Conservation (phyloP, 2,113 vertebrate species). For the Helogale parvula region DNA sequence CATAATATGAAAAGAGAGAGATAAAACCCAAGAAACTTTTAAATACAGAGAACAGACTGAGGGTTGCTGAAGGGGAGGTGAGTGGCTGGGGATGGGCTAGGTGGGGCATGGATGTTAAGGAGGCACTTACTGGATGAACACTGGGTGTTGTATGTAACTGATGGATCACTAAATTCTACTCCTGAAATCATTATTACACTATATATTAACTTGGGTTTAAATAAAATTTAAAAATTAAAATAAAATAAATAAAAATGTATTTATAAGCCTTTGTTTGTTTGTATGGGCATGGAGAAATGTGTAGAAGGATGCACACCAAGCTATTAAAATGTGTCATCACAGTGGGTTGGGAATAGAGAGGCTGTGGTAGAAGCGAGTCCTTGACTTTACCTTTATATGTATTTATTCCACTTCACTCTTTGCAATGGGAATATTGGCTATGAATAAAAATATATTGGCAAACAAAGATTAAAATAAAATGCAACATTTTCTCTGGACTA, state of each 20-base stretch:
- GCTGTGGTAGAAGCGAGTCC: neutral
- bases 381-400: neutral
- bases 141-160: too few relatives aligned
- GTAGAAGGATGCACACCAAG: neutral
- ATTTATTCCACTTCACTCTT: neutral
- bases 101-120: too few relatives aligned
- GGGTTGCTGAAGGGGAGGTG: too few relatives aligned
- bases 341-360: neutral
- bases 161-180: too few relatives aligned
- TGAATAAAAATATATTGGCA: neutral
- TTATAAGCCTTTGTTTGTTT: neutral
- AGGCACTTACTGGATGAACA: too few relatives aligned
- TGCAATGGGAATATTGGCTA: neutral
- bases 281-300: neutral
- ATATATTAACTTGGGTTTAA: too few relatives aligned
- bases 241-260: neutral
- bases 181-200: too few relatives aligned
- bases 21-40: too few relatives aligned
- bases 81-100: too few relatives aligned
- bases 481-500: neutral
- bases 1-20: too few relatives aligned
- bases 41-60: too few relatives aligned
- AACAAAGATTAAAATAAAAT: neutral
- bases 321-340: neutral
- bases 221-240: too few relatives aligned